phyloP scores from a whole-genome alignment of 2,797 vertebrate species.

The Clamator glandarius region DNA sequence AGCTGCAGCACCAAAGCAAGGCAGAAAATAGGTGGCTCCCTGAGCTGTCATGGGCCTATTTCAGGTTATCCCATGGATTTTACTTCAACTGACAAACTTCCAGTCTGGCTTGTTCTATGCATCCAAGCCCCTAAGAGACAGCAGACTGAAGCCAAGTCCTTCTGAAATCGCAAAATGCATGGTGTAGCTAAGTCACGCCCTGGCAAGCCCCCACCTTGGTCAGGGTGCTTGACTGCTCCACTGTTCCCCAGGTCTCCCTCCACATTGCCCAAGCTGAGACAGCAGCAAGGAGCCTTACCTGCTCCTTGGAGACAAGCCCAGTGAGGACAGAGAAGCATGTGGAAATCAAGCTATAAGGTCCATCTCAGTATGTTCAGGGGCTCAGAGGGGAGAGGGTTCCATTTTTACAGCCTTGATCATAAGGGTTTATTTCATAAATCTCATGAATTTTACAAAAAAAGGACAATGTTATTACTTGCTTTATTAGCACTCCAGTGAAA shows the following conservation, averaged over 20 bases:
- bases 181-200: not conserved
- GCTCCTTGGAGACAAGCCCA: not conserved
- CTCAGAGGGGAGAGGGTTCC: too few species aligned
- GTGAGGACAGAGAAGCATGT: too few species aligned
- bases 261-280: not conserved
- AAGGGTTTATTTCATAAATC: not conserved
- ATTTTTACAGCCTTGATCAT: too few species aligned
- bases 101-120: not conserved
- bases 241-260: not conserved
- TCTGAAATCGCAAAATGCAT: rapidly evolving
- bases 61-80: not conserved
- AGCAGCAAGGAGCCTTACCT: not conserved
- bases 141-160: not conserved
- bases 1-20: not conserved
- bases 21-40: not conserved
- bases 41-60: not conserved
- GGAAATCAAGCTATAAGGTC: too few species aligned
- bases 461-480: too few species aligned
- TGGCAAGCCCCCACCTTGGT: too few species aligned
- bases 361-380: too few species aligned
- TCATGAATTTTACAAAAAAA: not conserved
- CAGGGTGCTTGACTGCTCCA: rapidly evolving
- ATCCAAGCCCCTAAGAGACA: not conserved
- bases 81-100: not conserved
- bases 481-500: not conserved